These are phyloP conservation scores for Scaptomyza parva DNA, from an alignment of 2,888 invertebrate genomes.

Conservation along the genomic window DNA sequence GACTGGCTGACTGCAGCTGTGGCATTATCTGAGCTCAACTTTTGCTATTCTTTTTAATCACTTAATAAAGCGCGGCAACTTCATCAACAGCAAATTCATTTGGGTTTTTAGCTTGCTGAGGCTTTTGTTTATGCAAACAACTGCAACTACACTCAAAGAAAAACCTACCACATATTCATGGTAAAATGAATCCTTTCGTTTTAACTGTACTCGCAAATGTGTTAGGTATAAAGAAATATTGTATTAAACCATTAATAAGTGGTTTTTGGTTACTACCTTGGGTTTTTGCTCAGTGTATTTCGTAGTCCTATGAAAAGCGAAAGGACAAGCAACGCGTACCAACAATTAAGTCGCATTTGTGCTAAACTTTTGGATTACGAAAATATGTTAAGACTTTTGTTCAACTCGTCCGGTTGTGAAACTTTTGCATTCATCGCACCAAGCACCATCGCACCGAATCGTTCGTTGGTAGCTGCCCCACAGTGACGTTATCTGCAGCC, in stretches of 20 bases:
- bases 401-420: constrained; percentile 74
- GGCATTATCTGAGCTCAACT: constrained; percentile 27
- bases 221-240: not conserved
- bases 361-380: constrained; percentile 77
- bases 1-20: constrained; percentile 7
- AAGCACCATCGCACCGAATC: not conserved
- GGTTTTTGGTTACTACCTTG: not conserved
- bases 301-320: not conserved
- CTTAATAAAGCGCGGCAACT: constrained; percentile 54
- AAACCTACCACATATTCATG: not conserved
- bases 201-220: no score
- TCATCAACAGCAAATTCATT: constrained; percentile 51
- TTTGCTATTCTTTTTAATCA: constrained; percentile 56
- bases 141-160: not conserved
- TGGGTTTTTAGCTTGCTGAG: constrained; percentile 44
- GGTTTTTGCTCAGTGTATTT: not conserved
- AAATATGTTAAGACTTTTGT: constrained; percentile 80
- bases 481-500: constrained; percentile 37
- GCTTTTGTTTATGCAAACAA: constrained; percentile 40
- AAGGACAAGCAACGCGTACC: constrained; percentile 52
- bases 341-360: constrained; percentile 80
- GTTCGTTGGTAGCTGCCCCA: not conserved
- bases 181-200: no score
- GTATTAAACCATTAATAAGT: not conserved
- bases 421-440: constrained; percentile 50